Base-by-base conservation (phyloP, 2,113 vertebrate species). In the Sitta europaea region DNA sequence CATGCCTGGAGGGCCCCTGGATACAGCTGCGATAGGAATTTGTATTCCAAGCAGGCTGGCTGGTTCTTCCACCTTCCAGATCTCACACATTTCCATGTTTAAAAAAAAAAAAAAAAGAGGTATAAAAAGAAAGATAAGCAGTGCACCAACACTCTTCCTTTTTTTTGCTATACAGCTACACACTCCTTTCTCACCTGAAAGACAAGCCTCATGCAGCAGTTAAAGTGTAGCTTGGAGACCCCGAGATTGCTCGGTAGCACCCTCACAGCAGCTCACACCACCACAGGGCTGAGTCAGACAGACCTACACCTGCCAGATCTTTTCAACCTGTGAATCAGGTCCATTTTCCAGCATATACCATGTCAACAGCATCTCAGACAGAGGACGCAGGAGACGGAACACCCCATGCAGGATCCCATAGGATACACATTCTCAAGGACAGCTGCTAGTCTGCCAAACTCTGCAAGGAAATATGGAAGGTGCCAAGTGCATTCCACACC, bases 401-500 rank as follows among this genome's bases (percentile, higher is more conserved):
- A 2, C 25, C 43, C 33, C 50, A 31, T 4, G 2, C 25, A 74
- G 55, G 43, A 89, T 55, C 38, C 45, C 22, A 61, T 0, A 75
- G 40, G 29, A 77, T 51, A 4, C 21, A 70, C 0, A 1, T 51
- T 47, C 51, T 81, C 55, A 74, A 51, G 59, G 24, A 87, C 21
- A 82, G 33, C 38, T 90, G 36, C 36, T 75, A 71, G 21, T 42
- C 42, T 82, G 58, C 22, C 36, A 73, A 23, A 42, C 55, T 91
- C 62, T 33, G 17, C 57, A 79, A 75, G 53, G 27, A 70, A 28
- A 29, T 10, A 72, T 0, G 13, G 40, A 54, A 57, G 33, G 21
- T 25, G 50, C 58, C 38, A 40, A 62, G 22, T 54, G 47, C 0
- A 1, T 72, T 68, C 59, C 51, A 15, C 0, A 1, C 12, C 31